phyloP scores from a whole-genome alignment of 2,113 vertebrate genomes.

The Albula goreensis region DNA sequence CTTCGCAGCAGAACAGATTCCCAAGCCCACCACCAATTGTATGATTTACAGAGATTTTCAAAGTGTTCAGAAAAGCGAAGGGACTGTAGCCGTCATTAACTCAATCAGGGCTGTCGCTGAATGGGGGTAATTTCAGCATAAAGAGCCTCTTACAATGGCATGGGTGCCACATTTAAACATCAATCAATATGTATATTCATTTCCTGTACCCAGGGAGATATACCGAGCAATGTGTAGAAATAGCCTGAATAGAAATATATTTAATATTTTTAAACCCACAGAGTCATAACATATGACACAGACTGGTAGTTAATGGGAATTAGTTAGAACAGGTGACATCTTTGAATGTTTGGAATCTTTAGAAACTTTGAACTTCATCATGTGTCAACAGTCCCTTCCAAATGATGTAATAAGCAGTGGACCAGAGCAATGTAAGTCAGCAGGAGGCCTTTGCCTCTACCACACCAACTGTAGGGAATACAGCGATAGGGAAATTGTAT shows the following conservation, averaged over 20 bases:
- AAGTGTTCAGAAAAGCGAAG: no score
- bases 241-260: neutral
- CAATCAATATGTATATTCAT: neutral
- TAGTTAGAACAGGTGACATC: neutral
- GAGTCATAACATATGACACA: neutral
- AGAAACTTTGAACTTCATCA: neutral
- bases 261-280: neutral
- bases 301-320: no score
- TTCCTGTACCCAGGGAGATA: neutral
- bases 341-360: neutral
- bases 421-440: neutral
- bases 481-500: no score
- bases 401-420: neutral
- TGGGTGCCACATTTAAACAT: neutral
- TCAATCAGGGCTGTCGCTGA: neutral
- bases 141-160: no score
- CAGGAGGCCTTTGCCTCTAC: neutral
- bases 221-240: neutral
- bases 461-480: no score
- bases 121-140: no score
- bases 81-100: neutral
- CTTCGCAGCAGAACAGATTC: neutral
- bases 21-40: neutral
- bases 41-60: neutral
- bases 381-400: neutral